Conservation (phyloP, 1,140 invertebrate genomes). For the Sweltsa coloradensis region DNA sequence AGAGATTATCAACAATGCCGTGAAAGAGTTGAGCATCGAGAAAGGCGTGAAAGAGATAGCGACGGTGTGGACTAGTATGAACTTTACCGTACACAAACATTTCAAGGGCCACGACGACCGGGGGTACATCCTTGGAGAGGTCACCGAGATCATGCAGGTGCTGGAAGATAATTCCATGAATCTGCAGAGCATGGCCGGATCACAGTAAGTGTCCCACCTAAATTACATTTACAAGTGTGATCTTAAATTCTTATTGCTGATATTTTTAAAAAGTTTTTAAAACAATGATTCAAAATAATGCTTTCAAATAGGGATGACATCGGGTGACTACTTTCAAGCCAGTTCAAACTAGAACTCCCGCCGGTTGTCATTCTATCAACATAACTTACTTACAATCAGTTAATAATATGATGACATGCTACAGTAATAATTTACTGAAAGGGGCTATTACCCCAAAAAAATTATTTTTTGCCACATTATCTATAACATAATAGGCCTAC, state of each 20-base stretch:
- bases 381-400: too few species aligned
- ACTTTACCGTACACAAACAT: constrained; percentile 56
- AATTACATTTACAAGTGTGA: too few species aligned
- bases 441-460: too few species aligned
- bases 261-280: too few species aligned
- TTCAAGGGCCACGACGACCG: constrained; percentile 43
- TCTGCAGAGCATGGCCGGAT: constrained; percentile 80
- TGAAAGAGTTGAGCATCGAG: constrained; percentile 81
- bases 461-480: too few species aligned
- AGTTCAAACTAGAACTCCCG: too few species aligned
- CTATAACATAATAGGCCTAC: too few species aligned
- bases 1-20: constrained; percentile 72
- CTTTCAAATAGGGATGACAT: constrained; percentile 5
- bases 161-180: constrained; percentile 83
- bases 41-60: constrained; percentile 67
- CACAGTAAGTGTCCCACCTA: constrained; percentile 40
- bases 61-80: constrained; percentile 56
- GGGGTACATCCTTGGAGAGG: constrained; percentile 62
- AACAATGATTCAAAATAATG: constrained; percentile 5
- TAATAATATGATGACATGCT: too few species aligned
- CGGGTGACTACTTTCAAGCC: too few species aligned
- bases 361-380: too few species aligned
- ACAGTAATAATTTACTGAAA: too few species aligned
- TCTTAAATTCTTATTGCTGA: neutral
- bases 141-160: constrained; percentile 66